Base-by-base conservation (phyloP, 2,888 invertebrate species). In the Leptopilina syphax region DNA sequence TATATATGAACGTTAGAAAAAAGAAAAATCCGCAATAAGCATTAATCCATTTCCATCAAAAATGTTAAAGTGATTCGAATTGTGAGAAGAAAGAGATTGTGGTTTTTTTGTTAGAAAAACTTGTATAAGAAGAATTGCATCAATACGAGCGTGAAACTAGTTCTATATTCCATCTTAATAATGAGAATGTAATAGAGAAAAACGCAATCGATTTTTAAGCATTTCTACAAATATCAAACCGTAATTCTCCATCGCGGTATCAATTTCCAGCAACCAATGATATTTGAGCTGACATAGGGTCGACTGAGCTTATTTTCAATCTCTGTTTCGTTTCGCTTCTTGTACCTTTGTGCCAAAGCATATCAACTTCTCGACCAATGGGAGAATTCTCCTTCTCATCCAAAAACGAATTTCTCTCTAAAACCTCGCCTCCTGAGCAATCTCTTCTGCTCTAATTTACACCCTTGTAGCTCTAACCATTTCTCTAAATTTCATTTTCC, bases 261-360 rank as follows among this genome's bases (percentile, higher is more conserved):
- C 70, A 54, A 70, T 54, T 70, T 70, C 54, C 70, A 50, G 47
- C 68, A 68, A 47, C 10, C 47, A 68, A 68, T 68, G 67, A 68
- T 68, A 47, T 68, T 24, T 68, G 68, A 70, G 54, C 6, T 54
- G 68, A 70, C 27, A 8, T 70, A 54, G 27, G 27, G 70, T 70
- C 54, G 70, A 70, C 70, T 27, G 70, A 70, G 70, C 47, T 70
- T 54, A 54, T 70, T 70, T 70, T 70, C 70, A 70, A 70, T 70
- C 27, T 70, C 54, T 70, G 54, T 70, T n/a, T 54, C 50, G 9
- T 70, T 70, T 9, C 27, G 13, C 70, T 70, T 12, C 50, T 24
- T 50, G 68, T 27, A 68, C 50, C 68, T 70, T 70, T 70, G 27
- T 54, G 70, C 50, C 24, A 70, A 34, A 13, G 50, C 70, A 27